Evolutionary conservation across 2,113 vertebrate genomes (phyloP).

Genomic region (Bos taurus): ARS-UCD2.0 NC_037328.1:108099501-108100000

Average conservation of each 20-base stretch:
- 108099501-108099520: background rate
- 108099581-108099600: background rate
- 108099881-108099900: background rate
- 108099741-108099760: background rate
- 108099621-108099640: background rate
- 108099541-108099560: background rate
- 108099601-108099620: background rate
- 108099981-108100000: constrained; percentile 39
- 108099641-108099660: background rate
- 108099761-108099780: background rate
- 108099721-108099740: background rate
- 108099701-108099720: background rate
- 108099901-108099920: background rate
- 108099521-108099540: background rate
- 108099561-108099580: background rate
- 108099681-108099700: background rate
- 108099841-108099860: background rate
- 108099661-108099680: background rate
- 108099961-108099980: constrained; percentile 21
- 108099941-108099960: constrained; percentile 36
- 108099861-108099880: background rate
- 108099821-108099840: background rate
- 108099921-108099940: background rate
- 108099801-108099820: background rate
- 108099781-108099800: background rate